Evolutionary conservation across 2,888 invertebrate genomes (phyloP), one percentile per base, ranked within the genome.

Genomic region (Sinohyriopsis cumingii): DNA sequence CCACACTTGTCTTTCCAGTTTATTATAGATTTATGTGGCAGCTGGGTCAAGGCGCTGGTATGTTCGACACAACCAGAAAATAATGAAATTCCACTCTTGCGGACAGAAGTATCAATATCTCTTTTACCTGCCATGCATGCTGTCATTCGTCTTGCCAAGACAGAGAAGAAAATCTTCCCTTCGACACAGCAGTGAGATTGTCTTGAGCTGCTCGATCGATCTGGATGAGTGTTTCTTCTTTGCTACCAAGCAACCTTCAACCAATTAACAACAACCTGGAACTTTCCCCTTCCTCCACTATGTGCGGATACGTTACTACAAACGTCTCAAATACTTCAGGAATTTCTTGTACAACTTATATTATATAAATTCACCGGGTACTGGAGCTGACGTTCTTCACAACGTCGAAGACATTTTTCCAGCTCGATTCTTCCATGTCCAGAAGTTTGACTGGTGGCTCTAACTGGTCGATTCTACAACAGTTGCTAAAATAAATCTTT

Each of bases 161-260:
- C 55, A 28, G 73, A 33, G 25, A 75, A 65, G 55, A 70, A 78
- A 24, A 78, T 67, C 55, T 71, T 72, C 24, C 73, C 70, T 63
- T 76, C 56, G 7, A 72, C 67, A 62, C 67, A 76, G 65, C n/a
- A 74, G 63, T 6, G 74, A 78, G 22, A 75, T 71, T n/a, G 70
- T 76, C 56, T 68, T 67, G 60, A 75, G 72, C 28, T 74, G 72
- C 25, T 61, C 57, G 45, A 73, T 63, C 3, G 59, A 68, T 61
- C 67, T 62, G 7, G 3, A 25, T 1, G 72, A 45, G 55, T 72
- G 54, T 59, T 75, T 63, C 28, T 69, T 64, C 54, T 75, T 75
- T 20, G 72, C 71, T 25, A 65, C 55, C 25, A 65, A 67, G 53
- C 72, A 75, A 1, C 68, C 65, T n/a, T 66, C 72, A 61, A 59